Evolutionary conservation across 1,140 invertebrate species (phyloP).

Genomic region (Lordiphosa collinella): DNA sequence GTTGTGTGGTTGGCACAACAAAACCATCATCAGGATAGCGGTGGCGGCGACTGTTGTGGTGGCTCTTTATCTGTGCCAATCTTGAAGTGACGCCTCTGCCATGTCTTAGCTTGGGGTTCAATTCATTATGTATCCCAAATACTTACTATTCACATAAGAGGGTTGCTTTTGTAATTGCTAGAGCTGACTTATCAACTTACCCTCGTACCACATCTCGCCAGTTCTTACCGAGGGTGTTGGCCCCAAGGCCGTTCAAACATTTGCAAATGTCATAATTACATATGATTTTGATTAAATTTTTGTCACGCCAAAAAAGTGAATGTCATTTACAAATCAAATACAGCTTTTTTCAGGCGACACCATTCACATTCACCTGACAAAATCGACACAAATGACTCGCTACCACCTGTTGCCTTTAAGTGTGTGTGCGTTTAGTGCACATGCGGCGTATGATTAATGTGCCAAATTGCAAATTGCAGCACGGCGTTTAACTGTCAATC

Average conservation of each 20-base stretch:
- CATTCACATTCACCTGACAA: conserved; percentile 24
- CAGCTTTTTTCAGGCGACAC: conserved; percentile 42
- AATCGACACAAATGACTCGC: conserved; percentile 49
- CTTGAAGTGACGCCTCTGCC: conserved; percentile 25
- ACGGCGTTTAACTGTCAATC: conserved; percentile 45
- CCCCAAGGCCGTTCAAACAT: conserved; percentile 27
- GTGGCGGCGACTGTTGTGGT: conserved; percentile 4
- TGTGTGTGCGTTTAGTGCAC: conserved; percentile 10
- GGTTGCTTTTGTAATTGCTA: too few species aligned
- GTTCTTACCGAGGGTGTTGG: neutral
- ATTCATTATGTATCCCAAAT: too few species aligned
- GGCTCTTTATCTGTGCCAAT: conserved; percentile 26
- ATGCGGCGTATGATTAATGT: conserved; percentile 47
- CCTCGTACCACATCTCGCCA: too few species aligned
- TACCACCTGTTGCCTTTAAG: conserved; percentile 17
- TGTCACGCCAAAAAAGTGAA: conserved; percentile 44
- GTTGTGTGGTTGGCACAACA: neutral
- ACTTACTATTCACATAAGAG: too few species aligned
- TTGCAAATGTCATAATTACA: conserved; percentile 54
- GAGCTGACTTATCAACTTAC: too few species aligned
- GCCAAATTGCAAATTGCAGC: conserved; percentile 52
- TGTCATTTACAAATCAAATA: conserved; percentile 45
- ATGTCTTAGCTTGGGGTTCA: conserved; percentile 10
- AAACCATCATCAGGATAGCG: conserved; percentile 10
- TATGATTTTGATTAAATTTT: conserved; percentile 43